Base-by-base conservation (phyloP, 2,113 vertebrate species). In the Colinus virginianus region DNA sequence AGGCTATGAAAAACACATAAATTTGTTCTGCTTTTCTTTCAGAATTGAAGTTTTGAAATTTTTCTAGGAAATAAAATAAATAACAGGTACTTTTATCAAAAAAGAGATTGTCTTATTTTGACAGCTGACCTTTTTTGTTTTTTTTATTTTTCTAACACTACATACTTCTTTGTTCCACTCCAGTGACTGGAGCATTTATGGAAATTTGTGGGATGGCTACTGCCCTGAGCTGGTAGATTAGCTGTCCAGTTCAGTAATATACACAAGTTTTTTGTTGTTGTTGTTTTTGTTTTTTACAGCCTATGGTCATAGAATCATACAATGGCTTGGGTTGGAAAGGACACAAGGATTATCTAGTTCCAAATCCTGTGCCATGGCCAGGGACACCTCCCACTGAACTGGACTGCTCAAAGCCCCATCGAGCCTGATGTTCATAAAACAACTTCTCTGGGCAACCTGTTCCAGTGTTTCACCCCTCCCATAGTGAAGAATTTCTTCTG, bases 31-130 rank as follows among this genome's bases (percentile, higher is more conserved):
- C 20, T 66, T 66, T 56, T 82, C 26, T 84, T 90, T 79, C 78
- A 93, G 36, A 51, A 62, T 38, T 90, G 55, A 36, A 64, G 51
- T 90, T 77, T 28, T 92, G 56, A 91, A 59, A 62, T 40, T 84
- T 70, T 45, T 67, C 81, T 46, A 61, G 46, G 22, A 74, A 76
- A 80, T 22, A 67, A 84, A 94, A 89, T 64, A 79, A 85, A 95
- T 55, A 94, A 30, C 20, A 58, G 84, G 18, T 56, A 51, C 45
- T 84, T 80, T 79, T 40, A 40, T 40, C 40, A 40, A 40, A 40
- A 40, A 78, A 71, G 58, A 86, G 26, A 49, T 21, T 26, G 13
- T 70, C 4, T 6, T 79, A 16, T 87, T 85, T 56, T 94, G 48
- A 71, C 28, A 87, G 21, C 40, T 42, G 21, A 61, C 20, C 22